A percentile compares a stretch with the other conserved stretches of the same genome.
phyloP scores from a whole-genome alignment of 2,797 vertebrate species.

The Sarcophilus harrisii region DNA sequence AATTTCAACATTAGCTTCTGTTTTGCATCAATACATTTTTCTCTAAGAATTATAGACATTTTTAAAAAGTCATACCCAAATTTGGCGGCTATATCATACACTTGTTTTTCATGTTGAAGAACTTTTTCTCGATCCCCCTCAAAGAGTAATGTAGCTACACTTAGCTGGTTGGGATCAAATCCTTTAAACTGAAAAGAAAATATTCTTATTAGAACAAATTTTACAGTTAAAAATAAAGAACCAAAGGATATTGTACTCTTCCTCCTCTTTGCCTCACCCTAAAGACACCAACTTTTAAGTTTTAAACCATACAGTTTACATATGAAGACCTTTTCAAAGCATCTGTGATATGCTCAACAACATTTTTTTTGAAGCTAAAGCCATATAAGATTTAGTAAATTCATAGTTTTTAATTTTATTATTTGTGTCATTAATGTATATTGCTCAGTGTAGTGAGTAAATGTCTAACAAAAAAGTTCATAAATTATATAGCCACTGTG shows the following conservation, averaged over 20 bases:
- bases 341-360: background rate
- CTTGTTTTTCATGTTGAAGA: slow-evolving; percentile 98
- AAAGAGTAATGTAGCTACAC: slow-evolving; percentile 97
- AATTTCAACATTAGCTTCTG: slow-evolving; percentile 49
- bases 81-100: slow-evolving; percentile 98
- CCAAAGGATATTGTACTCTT: slow-evolving; percentile 46
- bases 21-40: slow-evolving; percentile 50
- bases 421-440: background rate
- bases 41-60: slow-evolving; percentile 41
- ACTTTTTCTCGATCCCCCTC: slow-evolving; percentile 97
- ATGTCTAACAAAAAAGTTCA: background rate
- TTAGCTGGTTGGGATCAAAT: slow-evolving; percentile 94
- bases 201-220: slow-evolving; percentile 50
- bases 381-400: background rate
- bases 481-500: background rate
- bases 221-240: slow-evolving; percentile 48
- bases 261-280: slow-evolving; percentile 7
- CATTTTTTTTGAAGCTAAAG: background rate
- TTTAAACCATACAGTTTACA: slow-evolving; percentile 50
- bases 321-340: background rate
- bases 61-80: slow-evolving; percentile 91
- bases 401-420: background rate
- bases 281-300: slow-evolving; percentile 38
- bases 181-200: slow-evolving; percentile 94
- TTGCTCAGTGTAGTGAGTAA: background rate